Evolutionary conservation across 2,888 invertebrate species (phyloP), one percentile per base, ranked within the genome.

Genomic region (Eristalis intricaria): DNA sequence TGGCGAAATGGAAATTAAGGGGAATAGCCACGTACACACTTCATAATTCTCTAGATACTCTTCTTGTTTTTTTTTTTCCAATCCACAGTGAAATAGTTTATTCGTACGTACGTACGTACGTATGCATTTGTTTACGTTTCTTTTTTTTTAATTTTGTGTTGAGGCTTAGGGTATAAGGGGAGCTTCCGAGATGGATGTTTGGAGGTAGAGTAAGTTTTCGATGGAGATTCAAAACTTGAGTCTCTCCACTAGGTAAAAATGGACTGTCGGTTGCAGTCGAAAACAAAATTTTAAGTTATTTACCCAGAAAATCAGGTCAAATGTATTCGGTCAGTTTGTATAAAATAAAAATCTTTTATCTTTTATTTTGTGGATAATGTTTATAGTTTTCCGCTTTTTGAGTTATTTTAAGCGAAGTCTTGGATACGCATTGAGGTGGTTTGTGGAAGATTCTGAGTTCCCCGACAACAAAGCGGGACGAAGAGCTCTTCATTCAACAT

Each of bases 391-490:
- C 56, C 43, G 19, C 19, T 32, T 7, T 65, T 38, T 35, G 15
- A 22, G 65, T 23, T 0, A 2, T 65, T 73, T n/a, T 11, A 8
- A 13, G 2, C 35, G 11, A 50, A 56, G 26, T 2, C 35, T 19
- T 66, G 75, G 75, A 58, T 75, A 40, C 58, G 19, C n/a, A 66
- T 58, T 74, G 32, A 13, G 22, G 8, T 4, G 7, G 19, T 19
- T 43, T 7, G 7, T 4, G 4, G 3, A n/a, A n/a, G n/a, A 15
- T 19, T n/a, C 4, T 15, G 15, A 43, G 13, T 15, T 15, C 4
- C 4, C 15, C n/a, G 1, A 43, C n/a, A n/a, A n/a, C n/a, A n/a
- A 13, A 40, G 11, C 38, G 11, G 38, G 5, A n/a, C n/a, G 26
- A 26, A 1, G 26, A 26, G 26, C 3, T 26, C 26, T 3, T 26